A percentile compares a stretch with the other conserved stretches of the same genome.
phyloP scores from a whole-genome alignment of 2,113 vertebrate species.

The Oreotrochilus melanogaster region DNA sequence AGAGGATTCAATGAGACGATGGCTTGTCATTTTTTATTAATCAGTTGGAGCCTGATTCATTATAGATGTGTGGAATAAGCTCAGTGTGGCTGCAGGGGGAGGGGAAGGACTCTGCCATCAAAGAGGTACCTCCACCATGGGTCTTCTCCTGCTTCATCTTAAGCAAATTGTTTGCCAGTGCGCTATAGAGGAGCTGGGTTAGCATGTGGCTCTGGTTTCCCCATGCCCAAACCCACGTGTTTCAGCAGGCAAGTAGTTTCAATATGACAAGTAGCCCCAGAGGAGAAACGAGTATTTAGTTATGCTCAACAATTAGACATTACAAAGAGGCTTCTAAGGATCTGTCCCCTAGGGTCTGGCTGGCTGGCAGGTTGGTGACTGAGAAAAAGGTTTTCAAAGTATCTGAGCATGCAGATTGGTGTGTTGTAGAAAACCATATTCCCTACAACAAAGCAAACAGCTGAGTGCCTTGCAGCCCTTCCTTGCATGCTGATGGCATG shows the following conservation, averaged over 20 bases:
- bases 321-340: neutral
- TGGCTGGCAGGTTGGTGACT: neutral
- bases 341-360: neutral
- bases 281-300: neutral
- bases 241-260: neutral
- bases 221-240: rapidly evolving
- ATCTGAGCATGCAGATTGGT: neutral
- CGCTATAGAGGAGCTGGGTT: neutral
- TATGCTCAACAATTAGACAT: neutral
- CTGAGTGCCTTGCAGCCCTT: neutral
- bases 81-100: slow-evolving; percentile 44
- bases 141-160: neutral
- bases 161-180: neutral
- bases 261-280: neutral
- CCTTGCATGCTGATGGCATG: neutral
- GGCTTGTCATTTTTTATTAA: slow-evolving; percentile 84
- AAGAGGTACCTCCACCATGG: neutral
- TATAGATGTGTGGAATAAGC: slow-evolving; percentile 79
- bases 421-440: neutral
- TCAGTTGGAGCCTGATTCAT: slow-evolving; percentile 79
- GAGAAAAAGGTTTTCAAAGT: neutral
- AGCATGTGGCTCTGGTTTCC: rapidly evolving
- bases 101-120: neutral
- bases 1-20: slow-evolving; percentile 75
- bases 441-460: rapidly evolving